A percentile compares a stretch with the other conserved stretches of the same genome.
Evolutionary conservation across 2,113 vertebrate species (phyloP).

Genomic region (Sinocyclocheilus anshuiensis): DNA sequence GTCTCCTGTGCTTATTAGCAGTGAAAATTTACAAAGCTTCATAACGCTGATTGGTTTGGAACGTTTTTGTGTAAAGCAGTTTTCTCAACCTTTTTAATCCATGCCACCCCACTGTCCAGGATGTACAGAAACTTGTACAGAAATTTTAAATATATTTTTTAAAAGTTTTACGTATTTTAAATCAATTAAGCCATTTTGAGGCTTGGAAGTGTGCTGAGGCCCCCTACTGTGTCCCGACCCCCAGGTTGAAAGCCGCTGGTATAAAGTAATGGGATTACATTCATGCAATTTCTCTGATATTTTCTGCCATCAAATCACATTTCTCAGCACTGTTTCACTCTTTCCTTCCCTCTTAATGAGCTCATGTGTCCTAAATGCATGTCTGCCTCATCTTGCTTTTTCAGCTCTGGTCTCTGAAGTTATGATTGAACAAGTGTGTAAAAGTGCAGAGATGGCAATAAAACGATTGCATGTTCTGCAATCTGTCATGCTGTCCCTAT

Average conservation of each 20-base stretch:
- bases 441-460: slow-evolving; percentile 37
- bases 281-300: slow-evolving; percentile 23
- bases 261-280: neutral
- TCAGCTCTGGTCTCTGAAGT: slow-evolving; percentile 1
- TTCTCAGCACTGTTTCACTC: slow-evolving; percentile 10
- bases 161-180: neutral
- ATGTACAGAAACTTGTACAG: no score
- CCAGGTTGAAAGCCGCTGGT: neutral
- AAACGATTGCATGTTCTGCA: slow-evolving; percentile 25
- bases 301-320: neutral
- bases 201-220: neutral
- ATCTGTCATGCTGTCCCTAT: neutral
- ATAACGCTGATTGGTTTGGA: no score
- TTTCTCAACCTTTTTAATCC: no score
- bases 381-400: slow-evolving; percentile 24
- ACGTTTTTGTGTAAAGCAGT: no score
- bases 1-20: no score
- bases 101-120: no score
- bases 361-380: slow-evolving; percentile 10
- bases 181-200: neutral
- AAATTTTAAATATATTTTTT: neutral
- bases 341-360: neutral
- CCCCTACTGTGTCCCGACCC: neutral
- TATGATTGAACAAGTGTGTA: slow-evolving; percentile 26
- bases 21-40: no score